These are phyloP conservation scores for Tinamus major DNA, from an alignment of 2,797 vertebrate genomes.

Conservation along the genomic window DNA sequence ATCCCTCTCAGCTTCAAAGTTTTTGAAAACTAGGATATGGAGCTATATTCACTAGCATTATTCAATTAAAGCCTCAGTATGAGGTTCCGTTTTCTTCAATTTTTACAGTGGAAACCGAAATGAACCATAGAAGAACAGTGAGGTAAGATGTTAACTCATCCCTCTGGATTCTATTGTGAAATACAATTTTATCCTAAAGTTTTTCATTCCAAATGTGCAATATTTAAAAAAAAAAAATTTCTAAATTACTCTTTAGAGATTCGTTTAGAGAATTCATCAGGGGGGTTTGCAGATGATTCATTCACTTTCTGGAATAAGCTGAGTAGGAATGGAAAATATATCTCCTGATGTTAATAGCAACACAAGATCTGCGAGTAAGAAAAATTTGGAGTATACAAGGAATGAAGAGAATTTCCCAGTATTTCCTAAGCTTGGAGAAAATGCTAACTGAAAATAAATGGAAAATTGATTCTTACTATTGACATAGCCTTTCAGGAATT, in stretches of 20 bases:
- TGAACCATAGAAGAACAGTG: background rate
- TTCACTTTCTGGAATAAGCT: background rate
- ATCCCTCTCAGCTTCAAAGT: accelerated
- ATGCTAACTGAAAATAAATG: background rate
- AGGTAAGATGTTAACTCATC: background rate
- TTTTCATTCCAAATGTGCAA: background rate
- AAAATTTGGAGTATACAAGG: background rate
- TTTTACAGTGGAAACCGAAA: background rate
- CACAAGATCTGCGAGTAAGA: background rate
- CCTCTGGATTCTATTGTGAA: background rate
- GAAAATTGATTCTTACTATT: background rate
- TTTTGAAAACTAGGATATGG: background rate
- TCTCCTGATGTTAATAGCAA: background rate
- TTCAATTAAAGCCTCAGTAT: background rate
- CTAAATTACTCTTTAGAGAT: background rate
- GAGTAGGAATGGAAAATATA: background rate
- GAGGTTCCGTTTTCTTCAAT: background rate
- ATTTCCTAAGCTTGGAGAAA: background rate
- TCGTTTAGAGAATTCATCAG: background rate
- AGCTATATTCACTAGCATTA: background rate
- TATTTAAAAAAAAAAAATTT: background rate
- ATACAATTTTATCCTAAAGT: background rate
- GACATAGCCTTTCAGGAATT: background rate
- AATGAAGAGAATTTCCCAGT: background rate
- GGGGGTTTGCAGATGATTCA: background rate